Evolutionary conservation across 2,888 invertebrate species (phyloP), one percentile per base, ranked within the genome.

Genomic region (Drosophila anceps): DNA sequence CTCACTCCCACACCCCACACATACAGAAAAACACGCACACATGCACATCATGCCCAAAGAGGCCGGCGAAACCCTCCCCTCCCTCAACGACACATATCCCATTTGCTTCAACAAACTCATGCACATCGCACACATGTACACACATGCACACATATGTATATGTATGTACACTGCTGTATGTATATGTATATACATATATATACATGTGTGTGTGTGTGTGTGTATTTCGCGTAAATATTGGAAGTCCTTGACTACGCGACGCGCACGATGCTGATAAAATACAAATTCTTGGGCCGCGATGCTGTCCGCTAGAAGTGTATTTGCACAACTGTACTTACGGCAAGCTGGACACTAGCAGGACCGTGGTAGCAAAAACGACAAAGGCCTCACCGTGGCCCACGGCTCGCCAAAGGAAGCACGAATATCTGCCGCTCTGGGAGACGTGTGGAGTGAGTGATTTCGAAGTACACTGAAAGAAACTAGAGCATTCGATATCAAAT

Each of bases 201-300:
- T 33, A 15, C 55, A 41, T 61, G 43, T 58, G 51, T 60, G 37
- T 55, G 57, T 68, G 55, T 61, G 41, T 82, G 68, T 79, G 71
- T 88, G 75, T 88, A 68, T 82, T 90, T 90, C 88, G 91, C 90
- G 91, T 81, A 88, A 83, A 87, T 82, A 88, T 84, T 90, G 88
- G 85, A 80, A 90, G 91, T 86, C 88, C 84, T 88, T 91, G 87
- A 88, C 90, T 88, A 87, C 88, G 87, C 87, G 81, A 81, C 90
- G 91, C 88, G 84, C 87, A 84, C 79, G 85, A 86, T 83, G 90
- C 91, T 89, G 82, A 84, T 84, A 87, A 88, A 82, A 88, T 84
- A 81, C 71, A 88, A 91, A 82, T 90, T 91, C 83, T 88, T 90
- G 67, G 81, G 82, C 84, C 87, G 88, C 88, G 91, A 84, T 79